Evolutionary conservation across 1,140 invertebrate species (phyloP), one percentile per base, ranked within the genome.

Genomic region (Trichogramma pretiosum): DNA sequence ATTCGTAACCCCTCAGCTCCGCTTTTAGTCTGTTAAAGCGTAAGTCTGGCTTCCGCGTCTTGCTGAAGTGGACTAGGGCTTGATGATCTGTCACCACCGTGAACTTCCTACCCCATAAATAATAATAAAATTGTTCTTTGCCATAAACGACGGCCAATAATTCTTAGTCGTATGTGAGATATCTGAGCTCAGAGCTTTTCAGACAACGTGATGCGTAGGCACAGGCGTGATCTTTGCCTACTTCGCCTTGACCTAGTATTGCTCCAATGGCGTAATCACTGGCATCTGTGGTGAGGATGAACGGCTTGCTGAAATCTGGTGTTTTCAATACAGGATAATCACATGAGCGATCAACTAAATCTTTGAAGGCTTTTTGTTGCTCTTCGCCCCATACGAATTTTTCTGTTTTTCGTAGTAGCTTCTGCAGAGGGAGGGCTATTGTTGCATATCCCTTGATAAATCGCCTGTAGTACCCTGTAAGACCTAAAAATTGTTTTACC

Each of bases 401-500:
- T 11, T 38, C 30, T 16, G 45, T 45, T 33, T 56, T 54, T 37
- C 32, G 39, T 40, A 54, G 36, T 28, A 58, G 17, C 13, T 30
- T 16, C 13, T 14, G 30, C 33, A 34, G 16, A 5, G 33, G 33
- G 5, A 11, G 9, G n/a, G 33, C 33, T 11, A 34, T 16, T n/a
- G 10, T 46, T 3, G 37, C 52, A 48, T 7, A 28, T 28, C 5
- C 5, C 24, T 3, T 3, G 10, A 59, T 52, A 47, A 55, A 55
- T 1, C 51, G 11, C 5, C 59, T 23, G 26, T 54, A 60, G 14
- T 57, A 61, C 5, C 42, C 35, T 5, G 24, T 11, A 28, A 11
- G 5, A 7, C 24, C 24, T 11, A 28, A 11, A 11, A 28, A 28
- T 28, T 28, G 11, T 11, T 28, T 28, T 28, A 28, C 11, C 5